Conservation (phyloP, 2,888 invertebrate species). For the Polia nebulosa region DNA sequence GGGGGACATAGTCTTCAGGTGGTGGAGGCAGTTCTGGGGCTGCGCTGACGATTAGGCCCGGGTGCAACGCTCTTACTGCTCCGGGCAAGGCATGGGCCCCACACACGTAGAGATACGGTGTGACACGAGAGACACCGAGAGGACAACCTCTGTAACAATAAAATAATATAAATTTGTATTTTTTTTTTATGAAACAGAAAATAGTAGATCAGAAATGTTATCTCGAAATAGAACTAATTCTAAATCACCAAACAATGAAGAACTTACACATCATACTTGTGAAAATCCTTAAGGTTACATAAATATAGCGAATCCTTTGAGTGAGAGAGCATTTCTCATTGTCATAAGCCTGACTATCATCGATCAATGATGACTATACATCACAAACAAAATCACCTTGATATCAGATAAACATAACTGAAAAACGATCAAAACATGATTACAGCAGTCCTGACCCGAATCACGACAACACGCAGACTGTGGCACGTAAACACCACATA, state of each 20-base stretch:
- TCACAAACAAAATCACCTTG: conserved; percentile 29
- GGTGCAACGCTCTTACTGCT: conserved; percentile 92
- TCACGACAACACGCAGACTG: conserved; percentile 79
- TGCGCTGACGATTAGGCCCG: conserved; percentile 95
- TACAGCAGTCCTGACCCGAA: conserved; percentile 70
- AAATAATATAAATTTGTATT: neutral
- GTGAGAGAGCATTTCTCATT: too few relatives aligned
- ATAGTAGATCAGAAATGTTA: neutral
- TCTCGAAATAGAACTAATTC: neutral
- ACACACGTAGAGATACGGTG: conserved; percentile 94
- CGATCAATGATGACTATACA: too few relatives aligned
- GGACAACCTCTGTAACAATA: conserved; percentile 84
- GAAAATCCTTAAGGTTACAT: neutral
- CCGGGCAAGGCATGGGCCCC: conserved; percentile 95
- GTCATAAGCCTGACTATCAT: neutral
- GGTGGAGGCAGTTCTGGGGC: conserved; percentile 95
- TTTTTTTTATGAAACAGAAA: neutral
- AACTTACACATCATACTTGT: neutral
- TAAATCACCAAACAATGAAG: neutral
- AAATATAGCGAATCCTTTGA: neutral
- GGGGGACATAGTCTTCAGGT: conserved; percentile 91
- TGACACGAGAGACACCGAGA: conserved; percentile 93
- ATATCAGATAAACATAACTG: conserved; percentile 51
- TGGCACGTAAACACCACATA: conserved; percentile 86
- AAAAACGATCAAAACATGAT: conserved; percentile 63